Percentiles rank a stretch among this genome's conserved stretches.
Evolutionary conservation across 92 coral and sea anemone genomes (phyloP).

Genomic region (Ricordea florida): DNA sequence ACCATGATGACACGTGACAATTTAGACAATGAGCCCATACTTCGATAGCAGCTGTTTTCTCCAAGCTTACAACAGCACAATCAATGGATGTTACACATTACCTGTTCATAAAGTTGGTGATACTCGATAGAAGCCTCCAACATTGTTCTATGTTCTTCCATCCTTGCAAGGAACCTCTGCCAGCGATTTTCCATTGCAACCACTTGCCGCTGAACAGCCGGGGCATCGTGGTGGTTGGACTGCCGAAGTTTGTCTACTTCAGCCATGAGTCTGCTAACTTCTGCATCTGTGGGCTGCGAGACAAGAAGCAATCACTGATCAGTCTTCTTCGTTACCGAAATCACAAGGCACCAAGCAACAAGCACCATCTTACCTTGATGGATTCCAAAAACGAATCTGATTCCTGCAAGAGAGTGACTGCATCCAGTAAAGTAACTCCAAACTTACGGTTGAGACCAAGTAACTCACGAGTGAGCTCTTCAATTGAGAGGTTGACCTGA

Average conservation of each 20-base stretch:
- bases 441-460: conserved; percentile 83
- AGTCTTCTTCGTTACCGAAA: neutral
- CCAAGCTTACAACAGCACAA: too few species aligned
- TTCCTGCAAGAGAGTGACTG: conserved; percentile 94
- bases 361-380: conserved; percentile 69
- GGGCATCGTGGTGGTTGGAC: conserved; percentile 86
- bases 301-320: neutral
- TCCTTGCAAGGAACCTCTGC: conserved; percentile 93
- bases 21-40: too few species aligned
- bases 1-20: too few species aligned
- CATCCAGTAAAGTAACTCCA: conserved; percentile 87
- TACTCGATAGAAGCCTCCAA: conserved; percentile 94
- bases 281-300: conserved; percentile 85
- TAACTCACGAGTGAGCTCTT: conserved; percentile 86
- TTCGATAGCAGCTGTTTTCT: too few species aligned
- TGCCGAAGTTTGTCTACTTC: conserved; percentile 82
- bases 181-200: conserved; percentile 91
- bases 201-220: conserved; percentile 77
- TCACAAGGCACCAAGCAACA: neutral
- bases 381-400: conserved; percentile 91
- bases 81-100: conserved; percentile 28
- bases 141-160: conserved; percentile 93
- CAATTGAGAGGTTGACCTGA: conserved; percentile 88
- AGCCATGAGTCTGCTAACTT: conserved; percentile 69
- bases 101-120: conserved; percentile 97